phyloP scores from a whole-genome alignment of 2,113 vertebrate genomes.

The Barnardius zonarius region DNA sequence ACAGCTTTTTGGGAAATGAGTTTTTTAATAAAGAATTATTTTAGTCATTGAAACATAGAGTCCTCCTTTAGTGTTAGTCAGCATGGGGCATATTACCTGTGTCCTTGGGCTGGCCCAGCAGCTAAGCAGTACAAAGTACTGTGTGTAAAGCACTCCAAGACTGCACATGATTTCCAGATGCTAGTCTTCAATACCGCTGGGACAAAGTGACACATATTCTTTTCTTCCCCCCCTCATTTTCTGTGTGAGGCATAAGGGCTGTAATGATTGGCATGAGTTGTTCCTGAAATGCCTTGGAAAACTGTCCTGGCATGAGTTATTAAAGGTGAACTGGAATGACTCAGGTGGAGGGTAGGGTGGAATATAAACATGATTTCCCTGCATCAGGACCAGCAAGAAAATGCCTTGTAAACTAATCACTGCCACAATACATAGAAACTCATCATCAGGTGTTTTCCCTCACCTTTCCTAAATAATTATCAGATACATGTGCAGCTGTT shows the following conservation, averaged over 20 bases:
- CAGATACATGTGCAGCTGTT: background rate
- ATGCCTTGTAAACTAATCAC: constrained; percentile 14
- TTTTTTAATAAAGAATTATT: constrained; percentile 10
- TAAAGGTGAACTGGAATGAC: constrained; percentile 28
- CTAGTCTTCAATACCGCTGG: background rate
- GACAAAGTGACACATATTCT: background rate
- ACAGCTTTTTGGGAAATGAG: background rate
- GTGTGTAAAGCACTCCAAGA: background rate
- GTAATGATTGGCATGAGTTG: constrained; percentile 18
- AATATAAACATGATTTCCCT: constrained; percentile 10
- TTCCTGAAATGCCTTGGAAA: constrained; percentile 20
- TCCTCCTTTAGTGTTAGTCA: background rate
- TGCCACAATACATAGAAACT: constrained; percentile 1
- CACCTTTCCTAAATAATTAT: background rate
- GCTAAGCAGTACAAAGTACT: background rate
- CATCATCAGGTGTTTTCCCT: background rate
- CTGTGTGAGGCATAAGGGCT: constrained; percentile 14
- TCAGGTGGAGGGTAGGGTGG: background rate
- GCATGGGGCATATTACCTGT: background rate
- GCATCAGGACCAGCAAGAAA: background rate
- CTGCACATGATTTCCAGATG: background rate
- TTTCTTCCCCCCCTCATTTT: constrained; percentile 11
- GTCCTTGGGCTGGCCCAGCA: background rate
- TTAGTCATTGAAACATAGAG: background rate
- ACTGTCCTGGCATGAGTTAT: constrained; percentile 9